phyloP scores from a whole-genome alignment of 1,140 invertebrate genomes.

The silkworm (Bombyx mori) region DNA sequence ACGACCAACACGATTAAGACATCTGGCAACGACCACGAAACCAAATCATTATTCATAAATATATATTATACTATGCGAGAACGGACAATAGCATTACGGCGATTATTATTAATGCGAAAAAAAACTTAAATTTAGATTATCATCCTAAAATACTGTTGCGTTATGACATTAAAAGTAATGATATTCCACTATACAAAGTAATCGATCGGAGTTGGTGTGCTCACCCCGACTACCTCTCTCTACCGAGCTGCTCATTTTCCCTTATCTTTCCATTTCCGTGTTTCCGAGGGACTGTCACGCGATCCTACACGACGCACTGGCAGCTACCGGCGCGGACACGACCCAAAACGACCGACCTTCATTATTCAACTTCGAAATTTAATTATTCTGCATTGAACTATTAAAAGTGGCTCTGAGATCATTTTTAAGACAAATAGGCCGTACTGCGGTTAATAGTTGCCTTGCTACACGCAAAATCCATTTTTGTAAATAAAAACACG shows the following conservation, averaged over 20 bases:
- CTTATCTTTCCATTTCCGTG: not conserved
- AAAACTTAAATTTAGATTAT: conserved; percentile 65
- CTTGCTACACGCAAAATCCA: no score
- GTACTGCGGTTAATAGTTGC: no score
- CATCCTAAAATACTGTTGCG: conserved; percentile 67
- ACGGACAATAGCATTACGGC: conserved; percentile 5
- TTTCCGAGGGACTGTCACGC: no score
- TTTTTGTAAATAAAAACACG: no score
- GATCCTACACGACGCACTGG: no score
- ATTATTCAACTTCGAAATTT: no score
- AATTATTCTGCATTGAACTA: no score
- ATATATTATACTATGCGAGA: conserved; percentile 9
- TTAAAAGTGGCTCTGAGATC: no score
- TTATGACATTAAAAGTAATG: conserved; percentile 68
- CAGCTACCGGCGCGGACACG: not conserved
- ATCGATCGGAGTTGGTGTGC: conserved; percentile 26
- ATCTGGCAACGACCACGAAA: conserved; percentile 18
- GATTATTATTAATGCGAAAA: conserved; percentile 23
- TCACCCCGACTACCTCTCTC: conserved; percentile 12
- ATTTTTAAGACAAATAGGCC: no score
- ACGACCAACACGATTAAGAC: conserved; percentile 19
- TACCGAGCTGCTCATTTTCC: not conserved
- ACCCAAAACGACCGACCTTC: no score
- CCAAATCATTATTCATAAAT: conserved; percentile 8
- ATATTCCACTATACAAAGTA: conserved; percentile 64